Percentiles rank a stretch among this genome's conserved stretches.
phyloP scores from a whole-genome alignment of 2,888 invertebrate genomes.

The Agrochola litura region DNA sequence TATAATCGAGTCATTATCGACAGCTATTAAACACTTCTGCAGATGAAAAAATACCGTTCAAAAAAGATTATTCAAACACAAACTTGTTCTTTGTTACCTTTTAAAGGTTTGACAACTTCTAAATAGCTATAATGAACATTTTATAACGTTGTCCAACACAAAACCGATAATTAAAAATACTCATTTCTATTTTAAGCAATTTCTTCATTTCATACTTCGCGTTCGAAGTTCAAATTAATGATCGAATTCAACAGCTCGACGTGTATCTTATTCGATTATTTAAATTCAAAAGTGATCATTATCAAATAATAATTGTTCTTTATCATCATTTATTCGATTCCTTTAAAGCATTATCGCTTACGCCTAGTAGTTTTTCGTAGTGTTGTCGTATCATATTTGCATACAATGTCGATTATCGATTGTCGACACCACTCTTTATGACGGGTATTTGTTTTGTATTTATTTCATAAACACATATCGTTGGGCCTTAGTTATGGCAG shows the following conservation, averaged over 20 bases:
- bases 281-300: slow-evolving; percentile 55
- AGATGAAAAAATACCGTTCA: background rate
- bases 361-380: slow-evolving; percentile 52
- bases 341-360: slow-evolving; percentile 51
- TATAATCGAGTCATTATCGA: background rate
- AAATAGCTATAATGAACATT: slow-evolving; percentile 32
- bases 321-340: slow-evolving; percentile 55
- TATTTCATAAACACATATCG: slow-evolving; percentile 52
- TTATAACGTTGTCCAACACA: slow-evolving; percentile 29
- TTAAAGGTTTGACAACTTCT: slow-evolving; percentile 4
- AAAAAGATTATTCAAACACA: slow-evolving; percentile 35
- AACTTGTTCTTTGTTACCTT: slow-evolving; percentile 13
- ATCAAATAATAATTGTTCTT: slow-evolving; percentile 57
- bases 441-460: slow-evolving; percentile 55
- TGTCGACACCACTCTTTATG: slow-evolving; percentile 58
- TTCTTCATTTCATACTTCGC: slow-evolving; percentile 42
- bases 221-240: slow-evolving; percentile 46
- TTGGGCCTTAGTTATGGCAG: slow-evolving; percentile 56
- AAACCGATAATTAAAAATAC: slow-evolving; percentile 58
- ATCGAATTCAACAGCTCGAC: slow-evolving; percentile 46
- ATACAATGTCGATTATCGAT: slow-evolving; percentile 71
- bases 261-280: slow-evolving; percentile 58
- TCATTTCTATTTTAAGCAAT: slow-evolving; percentile 35
- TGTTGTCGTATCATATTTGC: slow-evolving; percentile 63
- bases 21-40: slow-evolving; percentile 7